These are phyloP conservation scores for Alviniconcha strummeri DNA, from an alignment of 2,888 invertebrate genomes.

Conservation along the genomic window DNA sequence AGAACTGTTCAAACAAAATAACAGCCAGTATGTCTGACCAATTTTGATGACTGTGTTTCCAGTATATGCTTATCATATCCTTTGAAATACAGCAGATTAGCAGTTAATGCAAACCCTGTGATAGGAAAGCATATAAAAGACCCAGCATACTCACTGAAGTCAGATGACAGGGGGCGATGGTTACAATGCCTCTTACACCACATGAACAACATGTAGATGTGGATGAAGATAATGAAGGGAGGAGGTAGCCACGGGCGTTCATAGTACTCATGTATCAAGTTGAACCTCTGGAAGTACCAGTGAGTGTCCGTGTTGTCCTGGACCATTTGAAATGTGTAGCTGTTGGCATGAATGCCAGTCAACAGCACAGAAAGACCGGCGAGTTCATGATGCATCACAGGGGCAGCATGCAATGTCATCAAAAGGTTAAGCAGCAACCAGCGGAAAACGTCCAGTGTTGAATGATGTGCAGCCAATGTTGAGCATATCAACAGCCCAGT, in stretches of 20 bases:
- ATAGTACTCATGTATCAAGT: constrained; percentile 69
- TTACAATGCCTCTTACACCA: constrained; percentile 43
- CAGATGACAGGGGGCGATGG: constrained; percentile 19
- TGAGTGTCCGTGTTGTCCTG: constrained; percentile 69
- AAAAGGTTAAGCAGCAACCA: too few relatives aligned
- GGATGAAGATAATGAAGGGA: constrained; percentile 68
- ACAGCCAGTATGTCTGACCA: too few relatives aligned
- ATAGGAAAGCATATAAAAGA: too few relatives aligned
- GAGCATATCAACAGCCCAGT: too few relatives aligned
- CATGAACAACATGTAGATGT: constrained; percentile 52
- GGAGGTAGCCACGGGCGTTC: constrained; percentile 69
- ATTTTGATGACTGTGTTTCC: too few relatives aligned
- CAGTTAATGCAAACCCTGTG: too few relatives aligned
- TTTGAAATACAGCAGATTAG: too few relatives aligned
- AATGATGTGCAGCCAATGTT: too few relatives aligned
- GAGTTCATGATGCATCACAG: background rate
- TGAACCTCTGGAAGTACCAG: constrained; percentile 72
- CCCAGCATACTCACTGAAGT: constrained; percentile 37
- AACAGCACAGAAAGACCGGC: background rate
- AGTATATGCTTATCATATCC: too few relatives aligned
- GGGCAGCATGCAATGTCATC: background rate
- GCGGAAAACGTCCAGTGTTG: too few relatives aligned
- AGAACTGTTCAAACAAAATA: too few relatives aligned
- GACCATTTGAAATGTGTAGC: constrained; percentile 68
- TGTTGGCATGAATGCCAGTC: constrained; percentile 38